Evolutionary conservation across 2,113 vertebrate genomes (phyloP).

Genomic region (Columba livia): DNA sequence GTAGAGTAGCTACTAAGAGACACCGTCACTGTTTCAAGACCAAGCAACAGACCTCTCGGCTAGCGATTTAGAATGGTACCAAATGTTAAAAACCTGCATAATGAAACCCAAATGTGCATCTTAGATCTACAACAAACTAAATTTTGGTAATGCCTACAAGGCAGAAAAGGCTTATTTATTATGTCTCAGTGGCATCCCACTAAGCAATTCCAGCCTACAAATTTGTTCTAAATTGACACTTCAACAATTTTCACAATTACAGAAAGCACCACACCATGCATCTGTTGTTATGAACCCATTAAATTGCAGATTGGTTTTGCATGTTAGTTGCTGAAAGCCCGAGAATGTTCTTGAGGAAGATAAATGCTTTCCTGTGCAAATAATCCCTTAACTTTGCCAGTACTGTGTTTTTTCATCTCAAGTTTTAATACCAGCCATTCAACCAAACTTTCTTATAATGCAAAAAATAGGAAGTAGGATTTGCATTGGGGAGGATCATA

Average conservation of each 20-base stretch:
- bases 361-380: neutral
- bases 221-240: neutral
- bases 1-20: neutral
- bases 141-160: neutral
- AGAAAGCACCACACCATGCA: neutral
- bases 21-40: neutral
- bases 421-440: neutral
- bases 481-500: neutral
- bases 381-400: neutral
- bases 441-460: neutral
- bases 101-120: neutral
- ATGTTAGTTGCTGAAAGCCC: neutral
- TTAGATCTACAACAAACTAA: neutral
- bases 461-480: neutral
- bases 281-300: neutral
- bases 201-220: neutral
- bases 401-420: neutral
- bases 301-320: neutral
- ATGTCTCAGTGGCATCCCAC: neutral
- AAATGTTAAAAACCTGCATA: neutral
- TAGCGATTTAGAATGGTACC: neutral
- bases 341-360: neutral
- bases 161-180: neutral
- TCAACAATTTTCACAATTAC: neutral
- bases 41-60: neutral